Percentiles rank a stretch among this genome's conserved stretches.
phyloP scores from a whole-genome alignment of 2,113 vertebrate genomes.

The Petromus typicus region DNA sequence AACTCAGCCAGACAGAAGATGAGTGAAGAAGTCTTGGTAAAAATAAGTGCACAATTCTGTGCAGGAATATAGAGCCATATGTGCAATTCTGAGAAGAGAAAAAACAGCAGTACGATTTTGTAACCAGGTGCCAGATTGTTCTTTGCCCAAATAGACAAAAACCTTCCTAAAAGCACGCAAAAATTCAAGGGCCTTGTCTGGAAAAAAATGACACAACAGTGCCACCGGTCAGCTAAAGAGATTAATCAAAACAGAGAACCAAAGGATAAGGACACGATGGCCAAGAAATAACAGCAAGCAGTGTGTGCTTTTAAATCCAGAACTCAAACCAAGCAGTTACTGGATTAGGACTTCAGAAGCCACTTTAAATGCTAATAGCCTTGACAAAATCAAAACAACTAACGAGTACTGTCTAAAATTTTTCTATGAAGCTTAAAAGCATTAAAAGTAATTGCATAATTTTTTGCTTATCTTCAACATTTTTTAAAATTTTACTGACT shows the following conservation, averaged over 20 bases:
- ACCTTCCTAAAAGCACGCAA: background rate
- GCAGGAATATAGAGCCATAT: background rate
- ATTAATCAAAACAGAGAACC: conserved; percentile 47
- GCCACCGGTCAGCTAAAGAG: background rate
- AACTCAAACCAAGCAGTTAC: conserved; percentile 48
- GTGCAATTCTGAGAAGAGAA: background rate
- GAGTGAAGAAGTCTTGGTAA: background rate
- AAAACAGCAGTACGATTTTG: background rate
- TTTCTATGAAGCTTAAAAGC: conserved; percentile 6
- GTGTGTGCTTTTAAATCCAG: conserved; percentile 43
- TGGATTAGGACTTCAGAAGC: conserved; percentile 40
- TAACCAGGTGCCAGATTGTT: background rate
- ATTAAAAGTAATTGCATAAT: conserved; percentile 2
- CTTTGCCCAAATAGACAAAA: background rate
- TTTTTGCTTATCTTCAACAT: conserved; percentile 5
- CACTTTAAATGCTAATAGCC: conserved; percentile 71
- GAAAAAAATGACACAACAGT: conserved; percentile 17
- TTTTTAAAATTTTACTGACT: conserved; percentile 19
- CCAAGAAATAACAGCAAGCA: conserved; percentile 11
- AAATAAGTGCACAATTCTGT: background rate
- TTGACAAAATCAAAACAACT: conserved; percentile 62
- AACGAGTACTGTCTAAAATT: conserved; percentile 38
- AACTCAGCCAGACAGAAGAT: conserved; percentile 6
- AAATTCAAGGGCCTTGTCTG: background rate
- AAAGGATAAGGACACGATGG: background rate